Evolutionary conservation across 2,113 vertebrate species (phyloP), one percentile per base, ranked within the genome.

Genomic region (Lycaon pictus): DNA sequence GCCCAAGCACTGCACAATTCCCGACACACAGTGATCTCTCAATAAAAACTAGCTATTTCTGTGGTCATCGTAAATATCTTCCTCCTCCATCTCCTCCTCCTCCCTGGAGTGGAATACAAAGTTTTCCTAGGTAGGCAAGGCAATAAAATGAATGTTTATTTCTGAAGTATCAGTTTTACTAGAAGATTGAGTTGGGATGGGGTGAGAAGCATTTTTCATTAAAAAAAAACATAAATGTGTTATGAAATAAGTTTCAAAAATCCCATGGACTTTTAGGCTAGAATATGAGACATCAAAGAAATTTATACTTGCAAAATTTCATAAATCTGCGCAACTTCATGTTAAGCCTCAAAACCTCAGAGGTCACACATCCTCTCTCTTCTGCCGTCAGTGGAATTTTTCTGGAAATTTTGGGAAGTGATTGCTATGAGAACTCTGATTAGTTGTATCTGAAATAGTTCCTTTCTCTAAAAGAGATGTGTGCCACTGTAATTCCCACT

Each of bases 331-430:
- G 12, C 4, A 72, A 81, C 58, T 88, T 91, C 37, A 43, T 3
- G 11, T 43, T 35, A 96, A 94, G 48, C 23, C 71, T 88, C 65
- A 94, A 90, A 95, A 79, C 29, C 13, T 65, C 25, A 17, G 51
- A 93, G 55, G 43, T 93, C 67, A 71, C 35, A 37, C 7, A 84
- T 95, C 37, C 17, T 81, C 32, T 89, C 48, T 88, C 55, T 43
- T 92, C 13, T 83, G 58, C 43, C 4, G 1, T 87, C 72, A 67
- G 7, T 84, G 84, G 69, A 93, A 89, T 71, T 82, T 95, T 93
- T 53, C n/a, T 79, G 92, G 85, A 93, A 96, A 94, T 32, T n/a
- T 95, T 83, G 65, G 81, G 7, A 81, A 89, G 29, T 74, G 7
- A 80, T 7, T 6, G 7, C 16, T 9, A 71, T 56, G 20, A 93